Percentiles rank a stretch among this genome's conserved stretches.
Evolutionary conservation across 2,113 vertebrate species (phyloP).

Genomic region (Anguilla japonica): DNA sequence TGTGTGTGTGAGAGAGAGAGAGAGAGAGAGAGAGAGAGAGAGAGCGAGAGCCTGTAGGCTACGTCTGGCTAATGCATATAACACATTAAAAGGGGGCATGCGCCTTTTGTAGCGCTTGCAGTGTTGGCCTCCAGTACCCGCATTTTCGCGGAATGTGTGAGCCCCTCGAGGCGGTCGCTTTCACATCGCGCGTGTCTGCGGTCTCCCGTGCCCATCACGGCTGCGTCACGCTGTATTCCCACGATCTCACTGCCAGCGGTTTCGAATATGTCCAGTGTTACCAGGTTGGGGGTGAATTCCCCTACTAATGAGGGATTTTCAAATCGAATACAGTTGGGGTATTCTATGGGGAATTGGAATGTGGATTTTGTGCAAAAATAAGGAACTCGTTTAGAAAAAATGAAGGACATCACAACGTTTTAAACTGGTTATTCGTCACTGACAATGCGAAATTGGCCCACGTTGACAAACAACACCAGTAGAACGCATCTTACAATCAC

Average conservation of each 20-base stretch:
- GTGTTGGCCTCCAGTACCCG: not conserved
- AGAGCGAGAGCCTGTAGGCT: conserved; percentile 7
- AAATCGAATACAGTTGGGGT: no score
- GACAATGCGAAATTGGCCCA: not conserved
- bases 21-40: conserved; percentile 1
- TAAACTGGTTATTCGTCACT: not conserved
- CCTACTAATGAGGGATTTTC: no score
- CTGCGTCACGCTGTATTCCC: no score
- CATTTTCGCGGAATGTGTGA: not conserved
- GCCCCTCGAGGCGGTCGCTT: no score
- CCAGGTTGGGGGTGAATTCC: no score
- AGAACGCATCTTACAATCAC: not conserved
- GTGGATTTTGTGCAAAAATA: not conserved
- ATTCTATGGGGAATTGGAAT: no score
- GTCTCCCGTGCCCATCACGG: no score
- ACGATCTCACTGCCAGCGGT: no score
- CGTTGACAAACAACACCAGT: not conserved
- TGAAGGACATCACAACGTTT: not conserved
- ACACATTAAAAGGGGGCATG: not conserved
- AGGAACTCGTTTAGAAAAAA: not conserved
- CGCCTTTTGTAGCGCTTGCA: not conserved
- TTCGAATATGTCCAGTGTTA: no score
- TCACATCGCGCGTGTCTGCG: no score
- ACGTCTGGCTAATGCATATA: not conserved
- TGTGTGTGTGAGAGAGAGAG: conserved; percentile 20